Evolutionary conservation across 30 jellyfish, hydroid and myxozoan genomes (phyloP), one percentile per base, ranked within the genome.

Genomic region (Catostylus mosaicus): DNA sequence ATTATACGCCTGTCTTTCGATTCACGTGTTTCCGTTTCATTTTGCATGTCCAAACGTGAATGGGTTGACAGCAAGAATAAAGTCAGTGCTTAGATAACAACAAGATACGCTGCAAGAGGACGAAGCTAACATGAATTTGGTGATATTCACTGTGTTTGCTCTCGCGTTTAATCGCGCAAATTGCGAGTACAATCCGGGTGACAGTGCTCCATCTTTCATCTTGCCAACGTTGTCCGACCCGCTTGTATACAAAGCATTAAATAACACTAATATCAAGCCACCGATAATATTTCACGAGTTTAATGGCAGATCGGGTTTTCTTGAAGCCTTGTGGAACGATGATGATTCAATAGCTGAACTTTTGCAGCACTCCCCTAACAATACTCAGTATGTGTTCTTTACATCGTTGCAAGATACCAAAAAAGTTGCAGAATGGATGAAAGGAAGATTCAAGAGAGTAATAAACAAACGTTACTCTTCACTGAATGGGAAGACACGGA

Each of bases 271-370:
- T 48, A 75, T 94, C 12, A 62, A 88, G 32, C 96, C 97, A 11
- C 99, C 99, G 16, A 94, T 94, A 12, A 94, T 94, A 68, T 94
- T 94, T 73, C 99, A 94, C 66, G 97, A 88, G 78, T 94, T 48
- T 68, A 88, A 96, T 1, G 75, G 62, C 65, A 92, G 88, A 46
- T 94, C 99, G 3, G 99, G 96, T 29, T 94, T 94, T 59, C 84
- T 94, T 36, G 99, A 94, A 47, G 88, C 95, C 2, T 83, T 94
- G 34, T 94, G 99, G 99, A 90, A 81, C 19, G 90, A 89, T 67
- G 99, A 94, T 57, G 29, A 92, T 8, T 94, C 99, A 14, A 32
- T 94, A 46, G 65, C 86, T 22, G 90, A 88, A 20, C 80, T 94
- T 57, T 65, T 94, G 84, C 96, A 89, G 75, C 40, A 77, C 47